Evolutionary conservation across 2,797 vertebrate species (phyloP).

Genomic region (Zenarchopterus dispar): DNA sequence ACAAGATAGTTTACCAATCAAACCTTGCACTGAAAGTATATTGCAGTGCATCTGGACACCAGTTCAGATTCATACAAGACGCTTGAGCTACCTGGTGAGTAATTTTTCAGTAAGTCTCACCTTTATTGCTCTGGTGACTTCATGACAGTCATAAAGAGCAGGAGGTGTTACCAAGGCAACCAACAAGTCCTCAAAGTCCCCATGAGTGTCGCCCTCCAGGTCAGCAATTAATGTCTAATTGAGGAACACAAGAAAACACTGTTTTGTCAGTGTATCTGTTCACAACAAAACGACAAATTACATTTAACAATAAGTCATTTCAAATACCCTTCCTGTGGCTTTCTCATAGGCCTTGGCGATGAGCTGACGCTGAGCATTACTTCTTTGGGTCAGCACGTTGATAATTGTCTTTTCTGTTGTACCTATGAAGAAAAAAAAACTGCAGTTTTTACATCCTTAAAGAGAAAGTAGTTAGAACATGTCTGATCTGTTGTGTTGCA

Average conservation of each 20-base stretch:
- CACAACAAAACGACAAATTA: not conserved
- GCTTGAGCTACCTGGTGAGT: too few species aligned
- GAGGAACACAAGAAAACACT: not conserved
- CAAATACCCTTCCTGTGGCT: conserved; percentile 78
- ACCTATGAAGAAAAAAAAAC: conserved; percentile 61
- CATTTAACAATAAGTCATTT: not conserved
- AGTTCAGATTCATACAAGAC: not conserved
- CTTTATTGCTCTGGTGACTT: conserved; percentile 85
- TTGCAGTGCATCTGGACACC: not conserved
- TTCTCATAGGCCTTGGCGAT: conserved; percentile 82
- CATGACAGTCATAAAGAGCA: conserved; percentile 83
- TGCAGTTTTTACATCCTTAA: not conserved
- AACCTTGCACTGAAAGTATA: not conserved
- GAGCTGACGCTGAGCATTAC: conserved; percentile 84
- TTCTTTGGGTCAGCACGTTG: conserved; percentile 84
- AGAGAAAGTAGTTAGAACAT: not conserved
- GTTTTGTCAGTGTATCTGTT: not conserved
- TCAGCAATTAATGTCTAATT: conserved; percentile 78
- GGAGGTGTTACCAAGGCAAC: conserved; percentile 83
- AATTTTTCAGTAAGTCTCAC: conserved; percentile 68
- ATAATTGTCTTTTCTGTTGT: conserved; percentile 86
- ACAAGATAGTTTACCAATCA: not conserved
- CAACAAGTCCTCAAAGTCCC: conserved; percentile 85
- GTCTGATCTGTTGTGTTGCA: not conserved
- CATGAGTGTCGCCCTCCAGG: conserved; percentile 87